A percentile compares a stretch with the other conserved stretches of the same genome.
Evolutionary conservation across 2,113 vertebrate genomes (phyloP).

Genomic region (Bubo scandiacus): DNA sequence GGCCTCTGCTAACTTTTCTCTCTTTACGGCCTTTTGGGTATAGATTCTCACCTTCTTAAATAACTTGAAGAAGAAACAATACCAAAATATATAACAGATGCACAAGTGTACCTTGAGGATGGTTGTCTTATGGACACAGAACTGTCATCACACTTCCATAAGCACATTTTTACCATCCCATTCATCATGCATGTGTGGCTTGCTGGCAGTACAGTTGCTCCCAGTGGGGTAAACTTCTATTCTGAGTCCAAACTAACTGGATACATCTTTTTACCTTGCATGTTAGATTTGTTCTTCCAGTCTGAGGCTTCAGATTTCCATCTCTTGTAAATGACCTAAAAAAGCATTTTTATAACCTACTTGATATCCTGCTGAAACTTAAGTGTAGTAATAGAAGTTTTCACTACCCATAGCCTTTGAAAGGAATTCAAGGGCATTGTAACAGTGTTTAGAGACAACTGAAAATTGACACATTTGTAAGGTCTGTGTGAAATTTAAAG

Average conservation of each 20-base stretch:
- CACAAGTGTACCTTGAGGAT: conserved; percentile 14
- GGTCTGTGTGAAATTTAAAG: neutral
- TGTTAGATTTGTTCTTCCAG: neutral
- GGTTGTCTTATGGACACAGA: conserved; percentile 26
- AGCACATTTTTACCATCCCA: conserved; percentile 38
- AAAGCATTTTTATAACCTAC: neutral
- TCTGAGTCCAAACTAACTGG: neutral
- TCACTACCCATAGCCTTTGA: neutral
- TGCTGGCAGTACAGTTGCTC: neutral
- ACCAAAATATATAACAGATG: conserved; percentile 42
- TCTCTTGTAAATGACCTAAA: neutral
- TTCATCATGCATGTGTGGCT: conserved; percentile 28
- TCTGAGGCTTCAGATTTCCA: neutral
- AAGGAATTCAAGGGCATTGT: neutral
- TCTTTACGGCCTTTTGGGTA: neutral
- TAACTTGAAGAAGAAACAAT: conserved; percentile 39
- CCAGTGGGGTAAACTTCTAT: neutral
- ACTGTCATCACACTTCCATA: conserved; percentile 39
- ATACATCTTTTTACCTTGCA: neutral
- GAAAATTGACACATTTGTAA: neutral
- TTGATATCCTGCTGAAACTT: neutral
- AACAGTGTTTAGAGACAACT: neutral
- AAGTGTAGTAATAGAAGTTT: neutral
- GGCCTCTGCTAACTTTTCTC: neutral
- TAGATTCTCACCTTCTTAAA: conserved; percentile 42